phyloP scores from a whole-genome alignment of 2,888 invertebrate genomes.

The Chloroclystis v-ata region DNA sequence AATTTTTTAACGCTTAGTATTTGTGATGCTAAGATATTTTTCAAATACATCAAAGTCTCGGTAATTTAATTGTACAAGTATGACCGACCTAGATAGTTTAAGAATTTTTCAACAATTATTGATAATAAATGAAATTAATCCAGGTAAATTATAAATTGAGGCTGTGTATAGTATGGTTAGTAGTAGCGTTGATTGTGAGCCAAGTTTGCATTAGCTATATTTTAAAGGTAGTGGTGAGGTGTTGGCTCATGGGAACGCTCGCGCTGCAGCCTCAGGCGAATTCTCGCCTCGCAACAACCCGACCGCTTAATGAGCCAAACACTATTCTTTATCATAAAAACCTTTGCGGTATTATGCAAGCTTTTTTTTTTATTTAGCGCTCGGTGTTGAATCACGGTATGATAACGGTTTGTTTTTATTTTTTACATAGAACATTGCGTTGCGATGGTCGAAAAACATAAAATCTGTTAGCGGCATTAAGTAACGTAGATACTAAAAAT shows the following conservation, averaged over 20 bases:
- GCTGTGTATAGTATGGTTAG: not conserved
- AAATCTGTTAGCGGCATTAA: too few relatives aligned
- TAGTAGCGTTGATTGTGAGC: not conserved
- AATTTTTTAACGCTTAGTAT: not conserved
- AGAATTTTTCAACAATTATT: too few relatives aligned
- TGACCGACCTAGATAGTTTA: too few relatives aligned
- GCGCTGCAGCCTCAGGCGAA: conserved; percentile 53
- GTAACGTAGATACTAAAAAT: too few relatives aligned
- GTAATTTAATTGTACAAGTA: too few relatives aligned
- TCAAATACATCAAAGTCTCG: too few relatives aligned
- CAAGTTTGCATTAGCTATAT: not conserved
- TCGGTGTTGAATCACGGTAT: not conserved
- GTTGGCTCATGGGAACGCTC: conserved; percentile 50
- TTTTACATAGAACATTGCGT: too few relatives aligned
- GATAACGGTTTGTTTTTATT: not conserved
- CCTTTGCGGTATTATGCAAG: not conserved
- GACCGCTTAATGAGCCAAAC: conserved; percentile 51
- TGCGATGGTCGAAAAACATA: too few relatives aligned
- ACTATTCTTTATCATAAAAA: conserved; percentile 9
- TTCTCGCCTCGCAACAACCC: conserved; percentile 53
- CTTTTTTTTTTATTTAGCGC: not conserved
- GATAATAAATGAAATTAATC: too few relatives aligned
- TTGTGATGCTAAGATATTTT: too few relatives aligned
- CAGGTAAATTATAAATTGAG: too few relatives aligned
- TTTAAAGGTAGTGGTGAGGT: conserved; percentile 39